Evolutionary conservation across 92 coral and sea anemone species (phyloP), one percentile per base, ranked within the genome.

Genomic region (Umimayanthus chanpuru): DNA sequence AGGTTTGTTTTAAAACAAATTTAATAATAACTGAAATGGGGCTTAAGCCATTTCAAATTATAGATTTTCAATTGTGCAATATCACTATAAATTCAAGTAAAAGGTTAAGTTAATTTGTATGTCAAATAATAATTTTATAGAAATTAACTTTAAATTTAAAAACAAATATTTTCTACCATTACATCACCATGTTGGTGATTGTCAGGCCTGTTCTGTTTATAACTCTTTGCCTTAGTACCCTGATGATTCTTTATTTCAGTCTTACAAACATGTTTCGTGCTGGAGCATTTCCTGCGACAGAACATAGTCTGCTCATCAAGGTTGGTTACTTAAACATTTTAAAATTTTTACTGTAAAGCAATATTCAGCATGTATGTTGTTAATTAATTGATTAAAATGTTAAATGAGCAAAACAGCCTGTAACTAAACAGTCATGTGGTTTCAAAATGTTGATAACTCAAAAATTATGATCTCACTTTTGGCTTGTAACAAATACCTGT

Each of bases 201-300:
- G 2, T 66, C 87, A 67, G 43, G n/a, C n/a, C n/a, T n/a, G 30
- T 40, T 41, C 10, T 82, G 87, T 29, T 74, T 23, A 36, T 14
- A 38, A 20, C 14, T 23, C 6, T 81, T 32, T 15, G 1, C 25
- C n/a, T 15, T 4, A 8, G 6, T 44, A 20, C 53, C 23, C 58
- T 8, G 1, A 21, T 40, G 12, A 38, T 39, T 82, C 14, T 73
- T 2, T 25, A 43, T 50, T 89, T 15, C 85, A 97, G 99, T 79
- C 87, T 97, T 25, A 97, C 99, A 36, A 97, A 97, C 83, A 94
- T 97, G 94, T 96, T 92, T 85, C 93, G 99, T 79, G 90, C 96
- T 87, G 98, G 99, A 6, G 95, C 97, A 16, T 86, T 94, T 50
- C 85, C 91, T 61, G 93, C 96, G 20, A 85, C 90, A n/a, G 96